Conservation (phyloP, 2,113 vertebrate genomes). For the Nanorana parkeri region DNA sequence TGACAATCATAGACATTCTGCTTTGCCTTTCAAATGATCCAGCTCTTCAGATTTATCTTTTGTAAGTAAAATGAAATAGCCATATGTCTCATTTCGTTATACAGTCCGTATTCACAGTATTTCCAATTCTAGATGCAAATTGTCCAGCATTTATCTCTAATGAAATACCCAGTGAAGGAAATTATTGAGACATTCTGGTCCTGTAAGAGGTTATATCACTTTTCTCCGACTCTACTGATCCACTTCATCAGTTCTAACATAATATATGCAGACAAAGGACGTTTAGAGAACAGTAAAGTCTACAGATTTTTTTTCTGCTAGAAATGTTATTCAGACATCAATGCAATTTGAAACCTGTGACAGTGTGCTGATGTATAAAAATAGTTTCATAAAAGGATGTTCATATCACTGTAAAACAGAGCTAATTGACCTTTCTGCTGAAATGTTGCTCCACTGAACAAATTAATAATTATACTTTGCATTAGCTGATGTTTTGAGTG, state of each 20-base stretch:
- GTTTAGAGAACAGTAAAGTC: conserved; percentile 80
- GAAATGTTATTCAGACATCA: conserved; percentile 79
- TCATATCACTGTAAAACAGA: conserved; percentile 71
- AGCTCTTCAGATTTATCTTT: conserved; percentile 30
- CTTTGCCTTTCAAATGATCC: conserved; percentile 49
- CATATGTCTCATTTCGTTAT: conserved; percentile 79
- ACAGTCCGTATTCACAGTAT: conserved; percentile 67
- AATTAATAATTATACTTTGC: conserved; percentile 87
- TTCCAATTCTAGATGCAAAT: conserved; percentile 83
- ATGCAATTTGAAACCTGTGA: conserved; percentile 70
- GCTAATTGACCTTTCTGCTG: conserved; percentile 80
- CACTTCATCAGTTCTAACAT: conserved; percentile 79
- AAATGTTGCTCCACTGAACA: conserved; percentile 81
- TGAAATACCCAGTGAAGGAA: conserved; percentile 85
- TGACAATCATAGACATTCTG: neutral
- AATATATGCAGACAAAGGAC: conserved; percentile 81
- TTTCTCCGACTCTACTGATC: conserved; percentile 40
- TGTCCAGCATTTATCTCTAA: conserved; percentile 83
- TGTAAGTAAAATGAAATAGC: conserved; percentile 64
- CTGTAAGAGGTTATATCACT: conserved; percentile 74
- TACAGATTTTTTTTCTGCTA: conserved; percentile 47
- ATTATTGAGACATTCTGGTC: conserved; percentile 85
- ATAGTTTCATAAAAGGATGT: conserved; percentile 78
- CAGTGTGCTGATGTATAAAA: conserved; percentile 71
- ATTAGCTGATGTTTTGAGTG: conserved; percentile 82